Evolutionary conservation across 2,888 invertebrate genomes (phyloP).

Genomic region (Strigamia maritima): DNA sequence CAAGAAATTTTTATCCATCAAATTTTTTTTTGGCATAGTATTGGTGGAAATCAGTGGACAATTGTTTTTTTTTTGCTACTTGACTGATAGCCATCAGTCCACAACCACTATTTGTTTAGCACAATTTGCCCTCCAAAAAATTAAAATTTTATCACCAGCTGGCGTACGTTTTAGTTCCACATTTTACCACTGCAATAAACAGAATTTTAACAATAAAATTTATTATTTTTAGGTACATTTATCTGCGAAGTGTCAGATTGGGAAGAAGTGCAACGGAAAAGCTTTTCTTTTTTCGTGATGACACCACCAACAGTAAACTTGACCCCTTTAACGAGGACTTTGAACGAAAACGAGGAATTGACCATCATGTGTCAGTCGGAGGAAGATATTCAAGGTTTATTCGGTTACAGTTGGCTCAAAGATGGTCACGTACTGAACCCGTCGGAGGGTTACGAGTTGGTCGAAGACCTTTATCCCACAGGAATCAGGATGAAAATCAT

Average conservation of each 20-base stretch:
- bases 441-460: conserved; percentile 41
- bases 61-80: too few species aligned
- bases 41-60: too few species aligned
- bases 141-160: not conserved
- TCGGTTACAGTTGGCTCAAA: conserved; percentile 43
- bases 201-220: too few species aligned
- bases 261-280: conserved; percentile 21
- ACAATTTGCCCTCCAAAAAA: not conserved
- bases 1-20: too few species aligned
- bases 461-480: conserved; percentile 44
- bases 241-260: conserved; percentile 38
- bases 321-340: conserved; percentile 42
- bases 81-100: too few species aligned
- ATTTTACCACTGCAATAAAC: too few species aligned
- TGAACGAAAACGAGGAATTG: conserved; percentile 40
- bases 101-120: too few species aligned
- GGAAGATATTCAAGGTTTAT: conserved; percentile 40
- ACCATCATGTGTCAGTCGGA: conserved; percentile 43
- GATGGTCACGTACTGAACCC: conserved; percentile 44
- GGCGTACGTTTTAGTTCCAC: too few species aligned
- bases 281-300: not conserved
- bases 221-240: conserved; percentile 31
- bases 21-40: too few species aligned
- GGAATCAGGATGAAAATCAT: conserved; percentile 43
- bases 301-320: conserved; percentile 35